Evolutionary conservation across 1,140 invertebrate genomes (phyloP), one percentile per base, ranked within the genome.

Genomic region (Brachionus koreanus): DNA sequence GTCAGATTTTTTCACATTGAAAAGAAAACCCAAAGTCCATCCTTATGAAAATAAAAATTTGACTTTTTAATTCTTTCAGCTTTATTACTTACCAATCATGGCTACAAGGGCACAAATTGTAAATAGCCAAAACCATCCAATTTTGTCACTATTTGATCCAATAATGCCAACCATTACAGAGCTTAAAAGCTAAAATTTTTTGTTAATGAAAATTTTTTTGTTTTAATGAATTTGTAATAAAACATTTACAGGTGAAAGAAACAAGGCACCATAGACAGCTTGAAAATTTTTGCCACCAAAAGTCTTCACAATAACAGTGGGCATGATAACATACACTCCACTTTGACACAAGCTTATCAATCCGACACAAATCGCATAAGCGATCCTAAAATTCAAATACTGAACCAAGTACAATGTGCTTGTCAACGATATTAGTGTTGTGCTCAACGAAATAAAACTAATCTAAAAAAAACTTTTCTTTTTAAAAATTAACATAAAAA

Each of bases 281-380:
- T 52, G 74, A 77, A 77, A 77, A 37, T 77, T 16, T 61, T 77
- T 77, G 6, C 23, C 19, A 5, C 74, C 74, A 77, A 77, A 77
- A 3, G 46, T 35, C 49, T 49, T 77, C 9, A 46, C 74, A 29
- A 39, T 52, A 35, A 61, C 52, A 61, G 74, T 77, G 0, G 86
- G 86, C 52, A 87, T 82, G 5, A 86, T 46, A 5, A 84, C 84
- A 84, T 84, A 87, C 81, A 84, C 85, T 1, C 86, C 86, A 69
- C 84, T 84, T 43, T 85, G 86, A 10, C 82, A 83, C 0, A 85
- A 43, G 74, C 85, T 85, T 9, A 87, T 82, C 4, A 85, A 35
- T 65, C 85, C 86, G 0, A 86, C 83, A 75, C 83, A 86, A 9
- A 86, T 74, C 13, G 85, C 83, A 72, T 84, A 87, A 16, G 85